Evolutionary conservation across 2,797 vertebrate genomes (phyloP), one percentile per base, ranked within the genome.

Genomic region (Acipenser ruthenus): DNA sequence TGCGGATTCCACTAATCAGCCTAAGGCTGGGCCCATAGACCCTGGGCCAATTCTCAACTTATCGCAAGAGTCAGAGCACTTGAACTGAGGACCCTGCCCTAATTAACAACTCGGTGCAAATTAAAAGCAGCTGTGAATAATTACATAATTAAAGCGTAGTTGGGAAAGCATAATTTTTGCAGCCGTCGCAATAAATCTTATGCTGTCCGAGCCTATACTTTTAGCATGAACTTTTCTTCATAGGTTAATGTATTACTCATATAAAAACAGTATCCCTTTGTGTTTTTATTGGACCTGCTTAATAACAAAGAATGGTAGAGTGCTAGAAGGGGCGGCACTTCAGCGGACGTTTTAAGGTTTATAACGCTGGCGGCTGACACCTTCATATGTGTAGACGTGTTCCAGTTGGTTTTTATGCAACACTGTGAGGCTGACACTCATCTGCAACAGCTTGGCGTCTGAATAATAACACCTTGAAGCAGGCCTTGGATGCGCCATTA

Each of bases 171-270:
- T 97, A 92, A 98, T 97, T 98, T 95, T 90, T 92, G 82, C 79
- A 90, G 91, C 87, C 88, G 89, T 94, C 74, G 89, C 88, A 92
- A 98, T 99, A 98, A 99, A 99, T 99, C 96, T 99, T 98, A 81
- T 68, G 92, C 95, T 97, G 96, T 97, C 95, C 63, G 68, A 88
- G 86, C 76, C 81, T 78, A 91, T 92, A 91, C 68, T 58, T 90
- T 86, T 89, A 90, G 90, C 67, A 72, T 89, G 92, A 92, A 90
- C 88, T 88, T 90, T 90, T 88, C 83, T 82, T 76, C 80, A 82
- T 81, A 85, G 90, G 88, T 93, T 90, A 91, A 91, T 87, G 90
- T 91, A 93, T 95, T 93, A 93, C 91, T 93, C 94, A 91, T 90
- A 90, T 77, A 89, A 92, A 90, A 92, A 95, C 92, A 93, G 86